Evolutionary conservation across 2,797 vertebrate species (phyloP), one percentile per base, ranked within the genome.

Genomic region (Chaetodon trifasciatus): DNA sequence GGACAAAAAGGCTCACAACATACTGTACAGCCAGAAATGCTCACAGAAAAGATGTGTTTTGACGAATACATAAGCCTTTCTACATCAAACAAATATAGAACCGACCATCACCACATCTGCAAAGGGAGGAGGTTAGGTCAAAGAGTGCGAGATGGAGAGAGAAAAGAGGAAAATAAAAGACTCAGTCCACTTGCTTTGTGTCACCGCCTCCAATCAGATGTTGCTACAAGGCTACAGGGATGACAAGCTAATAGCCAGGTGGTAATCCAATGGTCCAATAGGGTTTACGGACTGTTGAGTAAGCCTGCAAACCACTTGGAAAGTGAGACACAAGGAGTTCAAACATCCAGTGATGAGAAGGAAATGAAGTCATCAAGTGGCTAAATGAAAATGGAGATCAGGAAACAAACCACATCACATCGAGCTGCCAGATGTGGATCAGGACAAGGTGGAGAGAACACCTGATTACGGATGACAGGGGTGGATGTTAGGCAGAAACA

Each of bases 311-410:
- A 69, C 24, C 50, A 63, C 53, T 70, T 56, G 73, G 68, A 47
- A 62, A 39, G 49, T 77, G 61, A 85, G 32, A 79, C 75, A 62
- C 17, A 19, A 82, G 47, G 71, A 84, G 70, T 78, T 72, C 58
- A 35, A 44, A 70, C 74, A 72, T 77, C 49, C 71, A 77, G 68
- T 85, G 86, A 91, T 89, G 83, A 92, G 76, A 66, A 49, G 76
- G 74, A 86, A 63, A 91, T 89, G 87, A 89, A 88, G 88, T 91
- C 87, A 90, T 90, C 76, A 88, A 81, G 84, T 47, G 50, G 64
- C 55, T 73, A 44, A 65, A 83, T 23, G 42, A 79, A 87, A 76
- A 78, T 19, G 6, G 44, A 76, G 62, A 76, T 73, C 78, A 67
- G 66, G 39, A 81, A 81, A 78, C 74, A 72, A 77, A 76, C 87